These are phyloP conservation scores for Psilopogon haemacephalus DNA, from an alignment of 2,113 vertebrate genomes.

Conservation along the genomic window DNA sequence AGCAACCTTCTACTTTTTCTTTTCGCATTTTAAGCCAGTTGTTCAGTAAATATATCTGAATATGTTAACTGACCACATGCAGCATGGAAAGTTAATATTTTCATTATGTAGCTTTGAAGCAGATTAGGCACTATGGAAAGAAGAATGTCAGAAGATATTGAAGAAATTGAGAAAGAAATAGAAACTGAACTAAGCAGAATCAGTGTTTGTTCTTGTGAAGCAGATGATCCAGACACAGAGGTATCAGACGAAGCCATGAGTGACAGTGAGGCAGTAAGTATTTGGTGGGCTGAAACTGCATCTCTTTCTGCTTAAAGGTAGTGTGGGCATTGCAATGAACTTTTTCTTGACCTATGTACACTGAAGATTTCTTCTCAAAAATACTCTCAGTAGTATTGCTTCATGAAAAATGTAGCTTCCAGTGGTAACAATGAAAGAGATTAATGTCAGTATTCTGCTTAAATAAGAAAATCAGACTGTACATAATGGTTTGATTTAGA, in stretches of 20 bases:
- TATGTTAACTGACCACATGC: neutral
- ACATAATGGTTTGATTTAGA: neutral
- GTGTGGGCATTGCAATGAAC: neutral
- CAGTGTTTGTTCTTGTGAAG: conserved; percentile 65
- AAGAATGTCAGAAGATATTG: conserved; percentile 28
- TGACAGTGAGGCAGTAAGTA: conserved; percentile 68
- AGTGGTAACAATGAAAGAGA: neutral
- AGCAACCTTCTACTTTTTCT: neutral
- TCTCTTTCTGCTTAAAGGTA: neutral
- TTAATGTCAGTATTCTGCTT: neutral
- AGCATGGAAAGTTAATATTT: neutral
- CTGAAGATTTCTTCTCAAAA: neutral
- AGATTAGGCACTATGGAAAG: neutral
- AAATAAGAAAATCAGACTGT: neutral
- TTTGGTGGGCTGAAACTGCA: neutral
- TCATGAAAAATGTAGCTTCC: neutral
- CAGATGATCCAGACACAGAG: conserved; percentile 54
- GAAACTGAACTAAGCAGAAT: conserved; percentile 73
- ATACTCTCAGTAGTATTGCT: neutral
- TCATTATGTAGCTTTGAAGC: neutral
- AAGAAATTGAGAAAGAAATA: conserved; percentile 66
- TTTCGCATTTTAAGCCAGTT: neutral
- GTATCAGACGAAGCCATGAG: conserved; percentile 56
- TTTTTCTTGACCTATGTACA: neutral
- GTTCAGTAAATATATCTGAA: neutral